Evolutionary conservation across 2,888 invertebrate species (phyloP), one percentile per base, ranked within the genome.

Genomic region (Andrena dorsata): DNA sequence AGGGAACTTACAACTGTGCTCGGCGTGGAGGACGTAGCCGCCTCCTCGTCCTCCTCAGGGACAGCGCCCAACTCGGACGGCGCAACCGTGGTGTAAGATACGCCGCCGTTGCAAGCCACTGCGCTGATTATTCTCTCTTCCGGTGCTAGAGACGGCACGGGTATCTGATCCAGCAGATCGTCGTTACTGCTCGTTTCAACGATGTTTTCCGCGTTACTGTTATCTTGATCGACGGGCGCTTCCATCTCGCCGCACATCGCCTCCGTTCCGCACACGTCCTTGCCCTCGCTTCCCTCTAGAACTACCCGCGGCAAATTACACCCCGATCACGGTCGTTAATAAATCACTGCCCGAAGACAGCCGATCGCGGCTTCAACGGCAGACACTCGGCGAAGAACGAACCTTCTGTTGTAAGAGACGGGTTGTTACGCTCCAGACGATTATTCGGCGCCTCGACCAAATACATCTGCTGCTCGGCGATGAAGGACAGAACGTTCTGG

Each of bases 401-500:
- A 89, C 91, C 90, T 88, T 92, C 90, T 64, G 81, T 76, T 28
- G 87, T 78, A 30, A 85, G 78, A 71, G 88, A 74, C 32, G 75
- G 20, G 26, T 75, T 64, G 26, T 84, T 85, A 3, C 84, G 90
- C 51, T 90, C 90, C 13, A 80, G 64, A 0, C 88, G 86, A 80
- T 89, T 89, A 51, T 86, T 89, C 28, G 92, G 92, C 63, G 89
- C 76, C 76, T 92, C 92, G 35, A 92, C 86, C 49, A 93, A 89
- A 91, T 97, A 97, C 91, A 96, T 96, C 89, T 97, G 97, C 91
- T 97, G 97, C 88, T 97, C 97, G 4, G 96, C 97, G 86, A 97
- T 96, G 92, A 97, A 97, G 77, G 96, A 96, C 5, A 97, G 94
- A 1, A 97, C 97, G 90, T 96, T 97, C 90, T 97, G 97, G 41